phyloP scores from a whole-genome alignment of 2,888 invertebrate species.

The Mesochorus sp. region DNA sequence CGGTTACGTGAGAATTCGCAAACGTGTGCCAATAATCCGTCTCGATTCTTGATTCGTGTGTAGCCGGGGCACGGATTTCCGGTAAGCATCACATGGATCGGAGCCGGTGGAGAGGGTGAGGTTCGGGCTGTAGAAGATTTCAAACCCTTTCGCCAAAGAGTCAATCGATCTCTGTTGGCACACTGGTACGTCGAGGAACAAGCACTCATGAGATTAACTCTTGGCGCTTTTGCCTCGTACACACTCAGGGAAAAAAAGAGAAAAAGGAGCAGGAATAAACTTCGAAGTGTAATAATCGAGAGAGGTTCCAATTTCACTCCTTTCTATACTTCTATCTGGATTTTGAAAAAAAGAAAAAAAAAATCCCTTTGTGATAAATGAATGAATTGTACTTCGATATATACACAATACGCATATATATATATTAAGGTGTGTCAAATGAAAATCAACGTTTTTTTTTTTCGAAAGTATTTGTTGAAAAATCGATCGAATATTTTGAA shows the following conservation, averaged over 20 bases:
- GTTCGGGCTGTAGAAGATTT: slow-evolving; percentile 33
- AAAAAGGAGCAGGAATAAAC: slow-evolving; percentile 20
- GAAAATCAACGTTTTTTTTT: too few species aligned
- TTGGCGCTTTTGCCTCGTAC: slow-evolving; percentile 20
- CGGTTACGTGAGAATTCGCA: slow-evolving; percentile 28
- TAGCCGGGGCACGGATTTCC: slow-evolving; percentile 53
- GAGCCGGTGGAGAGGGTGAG: slow-evolving; percentile 4
- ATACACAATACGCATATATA: too few species aligned
- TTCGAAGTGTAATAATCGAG: slow-evolving; percentile 54
- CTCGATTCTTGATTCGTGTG: slow-evolving; percentile 49
- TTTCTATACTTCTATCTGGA: slow-evolving; percentile 2
- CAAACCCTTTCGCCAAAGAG: slow-evolving; percentile 53
- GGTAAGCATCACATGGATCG: slow-evolving; percentile 27
- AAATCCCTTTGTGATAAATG: slow-evolving; percentile 7
- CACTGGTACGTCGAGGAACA: slow-evolving; percentile 55
- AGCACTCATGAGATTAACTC: slow-evolving; percentile 62
- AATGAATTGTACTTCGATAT: background rate
- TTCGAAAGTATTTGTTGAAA: background rate
- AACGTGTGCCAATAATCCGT: slow-evolving; percentile 54
- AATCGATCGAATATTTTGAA: background rate
- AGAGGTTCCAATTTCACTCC: slow-evolving; percentile 34
- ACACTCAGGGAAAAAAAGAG: slow-evolving; percentile 2
- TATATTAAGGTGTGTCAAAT: too few species aligned
- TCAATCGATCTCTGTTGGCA: slow-evolving; percentile 63
- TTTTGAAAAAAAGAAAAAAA: background rate